Evolutionary conservation across 2,888 invertebrate genomes (phyloP).

Genomic region (Altica lythri): DNA sequence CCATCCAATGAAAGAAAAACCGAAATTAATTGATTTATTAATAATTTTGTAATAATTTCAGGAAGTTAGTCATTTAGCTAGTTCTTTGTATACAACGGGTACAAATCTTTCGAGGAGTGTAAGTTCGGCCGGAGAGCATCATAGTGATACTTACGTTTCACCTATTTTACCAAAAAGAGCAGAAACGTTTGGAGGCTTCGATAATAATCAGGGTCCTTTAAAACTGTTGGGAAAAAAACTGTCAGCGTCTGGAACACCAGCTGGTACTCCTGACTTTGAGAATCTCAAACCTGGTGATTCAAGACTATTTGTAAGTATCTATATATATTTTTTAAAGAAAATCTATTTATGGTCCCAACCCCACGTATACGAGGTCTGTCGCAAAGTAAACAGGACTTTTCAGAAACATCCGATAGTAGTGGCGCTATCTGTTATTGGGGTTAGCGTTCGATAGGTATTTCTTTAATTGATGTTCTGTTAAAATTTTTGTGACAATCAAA

Average conservation of each 20-base stretch:
- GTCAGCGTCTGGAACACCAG: constrained; percentile 51
- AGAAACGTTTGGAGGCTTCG: constrained; percentile 96
- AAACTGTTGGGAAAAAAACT: constrained; percentile 53
- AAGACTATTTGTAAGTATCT: constrained; percentile 53
- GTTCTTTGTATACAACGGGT: constrained; percentile 73
- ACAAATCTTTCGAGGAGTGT: constrained; percentile 86
- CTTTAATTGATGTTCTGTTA: too few relatives aligned
- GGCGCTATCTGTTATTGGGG: too few relatives aligned
- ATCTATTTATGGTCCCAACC: too few relatives aligned
- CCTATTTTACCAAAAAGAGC: constrained; percentile 89
- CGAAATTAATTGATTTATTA: too few relatives aligned
- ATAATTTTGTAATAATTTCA: constrained; percentile 50
- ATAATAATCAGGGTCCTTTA: constrained; percentile 60
- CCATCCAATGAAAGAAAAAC: too few relatives aligned
- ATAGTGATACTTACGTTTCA: constrained; percentile 82
- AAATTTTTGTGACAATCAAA: too few relatives aligned
- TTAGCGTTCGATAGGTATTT: too few relatives aligned
- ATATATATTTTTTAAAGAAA: neutral
- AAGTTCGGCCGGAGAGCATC: constrained; percentile 92
- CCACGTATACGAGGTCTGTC: too few relatives aligned
- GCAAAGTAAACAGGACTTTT: too few relatives aligned
- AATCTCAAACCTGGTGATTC: constrained; percentile 55
- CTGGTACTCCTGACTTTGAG: constrained; percentile 54
- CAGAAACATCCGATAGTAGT: too few relatives aligned
- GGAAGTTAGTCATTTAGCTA: constrained; percentile 78